A percentile compares a stretch with the other conserved stretches of the same genome.
Conservation (phyloP, 2,888 invertebrate species). For the Trichogramma evanescens region DNA sequence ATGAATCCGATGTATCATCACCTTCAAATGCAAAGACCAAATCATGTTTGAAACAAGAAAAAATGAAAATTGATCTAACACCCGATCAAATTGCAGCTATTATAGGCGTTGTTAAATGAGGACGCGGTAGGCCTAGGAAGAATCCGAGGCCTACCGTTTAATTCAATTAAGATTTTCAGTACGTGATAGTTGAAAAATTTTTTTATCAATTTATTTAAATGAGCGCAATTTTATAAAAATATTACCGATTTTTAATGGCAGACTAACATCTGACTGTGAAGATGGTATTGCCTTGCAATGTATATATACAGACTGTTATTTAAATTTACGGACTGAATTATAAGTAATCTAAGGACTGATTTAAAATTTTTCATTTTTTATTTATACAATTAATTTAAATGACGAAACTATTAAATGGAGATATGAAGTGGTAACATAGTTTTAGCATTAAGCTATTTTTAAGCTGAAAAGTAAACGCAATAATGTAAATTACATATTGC, state of each 20-base stretch:
- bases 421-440: background rate
- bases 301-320: no score
- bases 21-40: no score
- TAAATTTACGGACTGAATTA: no score
- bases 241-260: background rate
- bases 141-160: background rate
- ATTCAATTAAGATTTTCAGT: background rate
- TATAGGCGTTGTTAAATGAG: constrained; percentile 20
- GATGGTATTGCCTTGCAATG: no score
- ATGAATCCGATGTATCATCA: no score
- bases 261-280: no score
- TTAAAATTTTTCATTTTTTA: background rate
- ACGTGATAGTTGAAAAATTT: no score
- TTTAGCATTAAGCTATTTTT: background rate
- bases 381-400: background rate
- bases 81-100: constrained; percentile 21
- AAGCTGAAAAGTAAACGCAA: background rate
- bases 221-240: background rate
- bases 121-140: background rate
- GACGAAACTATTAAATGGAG: background rate
- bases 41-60: no score
- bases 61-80: constrained; percentile 8
- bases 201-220: background rate
- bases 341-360: no score
- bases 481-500: background rate